These are phyloP conservation scores for Oreohelix idahoensis DNA, from an alignment of 1,140 invertebrate species.

Conservation along the genomic window DNA sequence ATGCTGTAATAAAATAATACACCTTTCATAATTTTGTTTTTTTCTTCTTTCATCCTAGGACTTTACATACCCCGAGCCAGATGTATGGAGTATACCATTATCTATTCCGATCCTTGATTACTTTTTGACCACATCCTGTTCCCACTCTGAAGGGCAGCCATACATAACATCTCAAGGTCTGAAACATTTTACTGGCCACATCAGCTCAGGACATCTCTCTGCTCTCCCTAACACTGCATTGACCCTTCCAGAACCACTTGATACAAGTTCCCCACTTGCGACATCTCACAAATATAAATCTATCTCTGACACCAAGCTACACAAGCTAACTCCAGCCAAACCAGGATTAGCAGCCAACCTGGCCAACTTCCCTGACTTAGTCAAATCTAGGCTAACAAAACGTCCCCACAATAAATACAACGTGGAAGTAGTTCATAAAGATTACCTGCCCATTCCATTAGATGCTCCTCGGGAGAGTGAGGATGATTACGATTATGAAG, in stretches of 20 bases:
- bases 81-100: constrained; percentile 56
- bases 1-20: too few relatives aligned
- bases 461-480: constrained; percentile 31
- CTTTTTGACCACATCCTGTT: constrained; percentile 51
- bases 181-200: constrained; percentile 26
- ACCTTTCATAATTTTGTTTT: too few relatives aligned
- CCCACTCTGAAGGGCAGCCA: constrained; percentile 47
- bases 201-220: constrained; percentile 2
- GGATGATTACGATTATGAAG: constrained; percentile 29
- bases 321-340: constrained; percentile 20
- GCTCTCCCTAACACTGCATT: constrained; percentile 19
- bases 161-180: constrained; percentile 18
- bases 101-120: constrained; percentile 61
- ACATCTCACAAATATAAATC: constrained; percentile 39
- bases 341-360: constrained; percentile 13
- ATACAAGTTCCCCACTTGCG: not conserved
- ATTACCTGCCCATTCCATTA: constrained; percentile 22
- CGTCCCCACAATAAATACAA: not conserved
- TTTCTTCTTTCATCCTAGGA: constrained; percentile 44
- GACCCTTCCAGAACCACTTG: not conserved
- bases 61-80: constrained; percentile 55
- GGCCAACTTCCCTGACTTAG: constrained; percentile 29
- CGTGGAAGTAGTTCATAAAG: constrained; percentile 4
- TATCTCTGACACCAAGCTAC: constrained; percentile 45
- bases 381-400: constrained; percentile 18